Evolutionary conservation across 2,113 vertebrate genomes (phyloP), one percentile per base, ranked within the genome.

Genomic region (Megaceryle maxima): DNA sequence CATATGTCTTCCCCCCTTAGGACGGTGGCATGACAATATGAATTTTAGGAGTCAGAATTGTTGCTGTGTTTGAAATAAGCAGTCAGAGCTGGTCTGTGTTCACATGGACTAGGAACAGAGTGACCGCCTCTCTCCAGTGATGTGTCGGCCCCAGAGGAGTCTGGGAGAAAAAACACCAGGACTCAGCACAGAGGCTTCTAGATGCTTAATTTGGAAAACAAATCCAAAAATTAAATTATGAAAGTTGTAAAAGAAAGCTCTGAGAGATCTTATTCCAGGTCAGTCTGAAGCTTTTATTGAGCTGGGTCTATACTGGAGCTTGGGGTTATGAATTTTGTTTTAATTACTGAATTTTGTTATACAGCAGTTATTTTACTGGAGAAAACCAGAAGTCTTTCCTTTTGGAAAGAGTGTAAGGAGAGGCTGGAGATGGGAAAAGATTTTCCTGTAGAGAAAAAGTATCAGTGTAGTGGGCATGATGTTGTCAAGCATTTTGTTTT

Each of bases 101-200:
- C n/a, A 13, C 9, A 4, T 4, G 55, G 63, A 33, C 14, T 12
- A 21, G 43, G 22, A 81, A 22, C 24, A 53, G 35, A 67, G n/a
- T 3, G 5, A 11, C 43, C 4, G 11, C 15, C 19, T 73, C 0
- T 0, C 19, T 22, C 28, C 16, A 13, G 43, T 6, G 37, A 24
- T 67, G 4, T 3, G 12, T 12, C 44, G 77, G 19, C 35, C 33
- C 22, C 6, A 3, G 46, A 53, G 15, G 25, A 37, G 24, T 39
- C 8, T 1, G 6, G 5, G 26, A 8, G 5, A 0, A n/a, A 70
- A 70, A 43, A 33, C 33, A 67, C 7, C 17, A 46, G 76, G n/a
- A 28, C 55, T 73, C 3, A 2, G 35, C 31, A 16, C 5, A 11
- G 66, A 81, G 18, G 22, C 39, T 69, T 88, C 63, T 29, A 35